Base-by-base conservation (phyloP, 2,888 invertebrate species). In the Dorcus parallelipipedus region DNA sequence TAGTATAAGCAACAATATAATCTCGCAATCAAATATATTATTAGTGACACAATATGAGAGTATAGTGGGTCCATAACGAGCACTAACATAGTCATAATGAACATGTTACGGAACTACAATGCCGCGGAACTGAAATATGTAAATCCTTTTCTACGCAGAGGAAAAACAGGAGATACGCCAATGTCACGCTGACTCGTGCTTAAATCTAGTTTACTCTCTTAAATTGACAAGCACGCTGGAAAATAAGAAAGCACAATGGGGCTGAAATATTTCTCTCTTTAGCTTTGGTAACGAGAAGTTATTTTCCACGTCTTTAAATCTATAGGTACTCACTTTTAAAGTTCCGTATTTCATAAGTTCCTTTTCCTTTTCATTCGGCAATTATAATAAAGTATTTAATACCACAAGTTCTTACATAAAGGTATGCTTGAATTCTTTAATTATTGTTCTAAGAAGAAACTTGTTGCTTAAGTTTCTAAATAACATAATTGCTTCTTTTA, bases 21-120 rank as follows among this genome's bases (percentile, higher is more conserved):
- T 10, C 10, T 14, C 41, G 41, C 41, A 41, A 41, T 41, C 41
- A 14, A 41, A 41, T 41, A 10, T 42, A 42, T 42, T 42, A 42
- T 42, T 42, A 42, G 42, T 42, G 42, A 42, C 42, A 17, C 42
- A 10, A 42, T 42, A 42, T 14, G 42, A 42, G 42, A 42, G 42
- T 14, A 17, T 42, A 42, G 42, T 42, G 42, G 42, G 42, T 7
- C 42, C 6, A 42, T 56, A 60, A 66, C 54, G 56, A 59, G 63
- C 60, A 64, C 67, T 49, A 69, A 71, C 68, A 70, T 70, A 69
- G 71, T 66, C 71, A 71, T 71, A 71, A 71, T 71, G 71, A 71
- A 71, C 70, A 69, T 68, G 69, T 71, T 70, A 69, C 66, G 62
- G 67, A 56, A 54, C 59, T 64, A 71, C 69, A 71, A 71, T 70